A percentile compares a stretch with the other conserved stretches of the same genome.
Evolutionary conservation across 2,888 invertebrate genomes (phyloP).

Genomic region (Crossocerus cetratus): DNA sequence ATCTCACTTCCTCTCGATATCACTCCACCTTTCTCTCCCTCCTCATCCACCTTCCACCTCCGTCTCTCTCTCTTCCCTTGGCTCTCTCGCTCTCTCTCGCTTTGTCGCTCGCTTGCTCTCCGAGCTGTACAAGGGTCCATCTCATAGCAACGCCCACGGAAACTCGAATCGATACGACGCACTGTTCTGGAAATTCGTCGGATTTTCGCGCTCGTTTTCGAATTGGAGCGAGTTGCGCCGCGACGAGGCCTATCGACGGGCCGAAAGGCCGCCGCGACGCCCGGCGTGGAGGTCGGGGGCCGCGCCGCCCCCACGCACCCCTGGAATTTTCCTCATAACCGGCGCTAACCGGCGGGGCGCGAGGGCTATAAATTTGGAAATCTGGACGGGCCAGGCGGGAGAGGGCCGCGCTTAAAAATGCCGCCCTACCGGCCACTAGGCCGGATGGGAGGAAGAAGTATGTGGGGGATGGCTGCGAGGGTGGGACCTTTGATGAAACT

Average conservation of each 20-base stretch:
- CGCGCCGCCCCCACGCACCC: constrained; percentile 20
- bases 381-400: constrained; percentile 17
- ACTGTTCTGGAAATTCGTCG: constrained; percentile 74
- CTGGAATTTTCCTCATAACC: constrained; percentile 43
- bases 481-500: constrained; percentile 44
- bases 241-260: constrained; percentile 1
- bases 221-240: constrained; percentile 50
- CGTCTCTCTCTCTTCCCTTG: constrained; percentile 48
- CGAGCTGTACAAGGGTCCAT: constrained; percentile 76
- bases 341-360: not conserved
- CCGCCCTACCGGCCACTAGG: constrained; percentile 1
- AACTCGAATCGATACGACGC: constrained; percentile 76
- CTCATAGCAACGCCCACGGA: constrained; percentile 77
- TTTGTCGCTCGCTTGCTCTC: constrained; percentile 53
- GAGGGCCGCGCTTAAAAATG: constrained; percentile 23
- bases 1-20: constrained; percentile 27
- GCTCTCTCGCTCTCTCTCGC: constrained; percentile 41
- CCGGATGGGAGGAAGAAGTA: not conserved
- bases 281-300: not conserved
- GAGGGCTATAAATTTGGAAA: constrained; percentile 41
- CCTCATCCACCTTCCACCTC: no score
- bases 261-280: not conserved
- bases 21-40: no score
- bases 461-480: not conserved
- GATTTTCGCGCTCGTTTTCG: constrained; percentile 71